Conservation (phyloP, 1,140 invertebrate species). For the Pemphigus obesinymphae region DNA sequence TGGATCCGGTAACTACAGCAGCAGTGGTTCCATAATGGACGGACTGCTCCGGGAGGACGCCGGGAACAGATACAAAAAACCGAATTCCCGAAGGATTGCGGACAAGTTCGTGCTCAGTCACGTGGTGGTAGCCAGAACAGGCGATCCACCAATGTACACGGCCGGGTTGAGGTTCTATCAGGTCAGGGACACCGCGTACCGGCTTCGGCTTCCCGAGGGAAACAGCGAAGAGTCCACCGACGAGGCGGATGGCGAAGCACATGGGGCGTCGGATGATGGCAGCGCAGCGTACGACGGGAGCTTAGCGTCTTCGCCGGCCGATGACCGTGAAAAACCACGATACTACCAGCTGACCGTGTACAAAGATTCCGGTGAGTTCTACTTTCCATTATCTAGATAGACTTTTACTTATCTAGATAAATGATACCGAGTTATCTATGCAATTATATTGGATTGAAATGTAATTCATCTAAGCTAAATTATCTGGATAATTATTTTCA, state of each 20-base stretch:
- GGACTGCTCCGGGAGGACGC: neutral
- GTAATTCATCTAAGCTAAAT: too few relatives aligned
- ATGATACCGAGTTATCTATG: too few relatives aligned
- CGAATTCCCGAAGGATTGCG: slow-evolving; percentile 61
- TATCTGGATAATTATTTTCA: too few relatives aligned
- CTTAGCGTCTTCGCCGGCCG: neutral
- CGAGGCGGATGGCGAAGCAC: neutral
- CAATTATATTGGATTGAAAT: too few relatives aligned
- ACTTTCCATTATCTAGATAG: neutral
- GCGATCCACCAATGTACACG: slow-evolving; percentile 71
- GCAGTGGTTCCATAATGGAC: neutral
- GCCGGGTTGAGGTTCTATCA: slow-evolving; percentile 81
- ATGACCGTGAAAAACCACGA: neutral
- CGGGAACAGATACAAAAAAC: neutral
- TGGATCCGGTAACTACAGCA: neutral
- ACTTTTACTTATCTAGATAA: too few relatives aligned
- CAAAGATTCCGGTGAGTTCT: slow-evolving; percentile 65
- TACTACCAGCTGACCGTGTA: slow-evolving; percentile 59
- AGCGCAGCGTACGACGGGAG: neutral
- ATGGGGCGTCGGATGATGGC: slow-evolving; percentile 49
- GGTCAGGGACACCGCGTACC: slow-evolving; percentile 67
- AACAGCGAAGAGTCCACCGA: neutral
- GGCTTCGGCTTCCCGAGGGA: slow-evolving; percentile 50
- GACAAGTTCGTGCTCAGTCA: slow-evolving; percentile 73
- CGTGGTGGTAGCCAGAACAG: slow-evolving; percentile 54